Conservation (phyloP, 1,140 invertebrate genomes). For the fruit fly (Drosophila melanogaster) region DNA sequence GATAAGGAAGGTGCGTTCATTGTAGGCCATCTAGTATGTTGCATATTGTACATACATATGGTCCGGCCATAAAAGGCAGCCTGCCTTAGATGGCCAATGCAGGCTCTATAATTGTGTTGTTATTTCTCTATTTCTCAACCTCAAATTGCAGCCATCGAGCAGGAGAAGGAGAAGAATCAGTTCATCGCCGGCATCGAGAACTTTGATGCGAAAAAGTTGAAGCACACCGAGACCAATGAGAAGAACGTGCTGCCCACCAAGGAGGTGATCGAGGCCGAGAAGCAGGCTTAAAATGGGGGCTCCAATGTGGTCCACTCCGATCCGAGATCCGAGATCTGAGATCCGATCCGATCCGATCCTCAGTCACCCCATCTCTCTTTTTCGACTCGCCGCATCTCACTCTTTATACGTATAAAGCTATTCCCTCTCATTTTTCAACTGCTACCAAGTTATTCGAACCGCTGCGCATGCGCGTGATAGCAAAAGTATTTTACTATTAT, state of each 20-base stretch:
- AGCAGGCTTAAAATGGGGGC: slow-evolving; percentile 86
- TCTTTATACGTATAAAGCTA: slow-evolving; percentile 23
- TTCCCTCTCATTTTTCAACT: slow-evolving; percentile 18
- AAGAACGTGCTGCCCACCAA: slow-evolving; percentile 95
- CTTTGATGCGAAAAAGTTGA: slow-evolving; percentile 93
- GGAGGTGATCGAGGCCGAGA: slow-evolving; percentile 91
- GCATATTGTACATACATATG: too few relatives aligned
- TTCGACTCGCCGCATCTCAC: slow-evolving; percentile 31
- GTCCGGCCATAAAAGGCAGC: slow-evolving; percentile 22
- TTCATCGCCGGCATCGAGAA: slow-evolving; percentile 95
- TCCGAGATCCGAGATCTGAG: slow-evolving; percentile 1
- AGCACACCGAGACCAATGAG: slow-evolving; percentile 95
- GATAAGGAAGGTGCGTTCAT: slow-evolving; percentile 94
- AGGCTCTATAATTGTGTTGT: slow-evolving; percentile 33
- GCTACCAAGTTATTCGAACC: slow-evolving; percentile 6
- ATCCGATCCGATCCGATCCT: slow-evolving; percentile 3
- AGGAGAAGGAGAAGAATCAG: slow-evolving; percentile 94
- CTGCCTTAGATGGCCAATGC: slow-evolving; percentile 54
- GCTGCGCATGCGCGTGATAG: slow-evolving; percentile 34
- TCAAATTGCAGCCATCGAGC: slow-evolving; percentile 90
- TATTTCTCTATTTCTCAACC: slow-evolving; percentile 1
- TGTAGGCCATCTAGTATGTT: slow-evolving; percentile 16
- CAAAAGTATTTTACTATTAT: slow-evolving; percentile 40
- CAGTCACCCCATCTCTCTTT: slow-evolving; percentile 12
- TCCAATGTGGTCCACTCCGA: slow-evolving; percentile 13